phyloP scores from a whole-genome alignment of 2,888 invertebrate genomes.

The Caenorhabditis becei region DNA sequence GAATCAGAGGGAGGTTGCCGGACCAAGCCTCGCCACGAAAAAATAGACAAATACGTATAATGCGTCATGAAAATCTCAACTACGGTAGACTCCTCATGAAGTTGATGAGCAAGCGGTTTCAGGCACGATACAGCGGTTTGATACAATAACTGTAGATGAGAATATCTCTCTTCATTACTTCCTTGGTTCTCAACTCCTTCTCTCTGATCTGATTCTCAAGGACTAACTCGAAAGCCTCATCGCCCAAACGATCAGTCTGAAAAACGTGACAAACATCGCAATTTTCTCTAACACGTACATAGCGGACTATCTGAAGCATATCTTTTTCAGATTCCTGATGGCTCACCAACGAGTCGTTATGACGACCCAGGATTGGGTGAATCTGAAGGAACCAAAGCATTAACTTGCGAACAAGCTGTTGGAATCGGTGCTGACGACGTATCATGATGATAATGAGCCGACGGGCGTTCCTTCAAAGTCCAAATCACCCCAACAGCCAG shows the following conservation, averaged over 20 bases:
- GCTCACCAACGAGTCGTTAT: conserved; percentile 72
- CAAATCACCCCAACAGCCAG: conserved; percentile 44
- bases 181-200: no score
- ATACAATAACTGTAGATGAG: no score
- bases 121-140: no score
- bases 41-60: no score
- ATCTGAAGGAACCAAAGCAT: conserved; percentile 71
- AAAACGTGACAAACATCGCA: conserved; percentile 70
- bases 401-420: conserved; percentile 77
- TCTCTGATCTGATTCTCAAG: conserved; percentile 75
- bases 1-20: no score
- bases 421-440: conserved; percentile 72
- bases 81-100: no score
- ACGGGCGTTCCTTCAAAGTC: neutral
- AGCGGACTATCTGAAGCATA: conserved; percentile 66
- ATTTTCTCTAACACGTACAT: conserved; percentile 75
- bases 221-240: conserved; percentile 77
- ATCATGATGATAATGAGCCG: conserved; percentile 54
- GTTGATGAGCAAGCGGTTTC: no score
- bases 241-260: conserved; percentile 66
- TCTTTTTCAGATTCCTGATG: conserved; percentile 71
- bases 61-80: no score
- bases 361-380: conserved; percentile 74
- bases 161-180: no score
- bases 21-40: no score